A percentile compares a stretch with the other conserved stretches of the same genome.
These are phyloP conservation scores for Pegoplata infirma DNA, from an alignment of 2,888 invertebrate species.

Conservation along the genomic window DNA sequence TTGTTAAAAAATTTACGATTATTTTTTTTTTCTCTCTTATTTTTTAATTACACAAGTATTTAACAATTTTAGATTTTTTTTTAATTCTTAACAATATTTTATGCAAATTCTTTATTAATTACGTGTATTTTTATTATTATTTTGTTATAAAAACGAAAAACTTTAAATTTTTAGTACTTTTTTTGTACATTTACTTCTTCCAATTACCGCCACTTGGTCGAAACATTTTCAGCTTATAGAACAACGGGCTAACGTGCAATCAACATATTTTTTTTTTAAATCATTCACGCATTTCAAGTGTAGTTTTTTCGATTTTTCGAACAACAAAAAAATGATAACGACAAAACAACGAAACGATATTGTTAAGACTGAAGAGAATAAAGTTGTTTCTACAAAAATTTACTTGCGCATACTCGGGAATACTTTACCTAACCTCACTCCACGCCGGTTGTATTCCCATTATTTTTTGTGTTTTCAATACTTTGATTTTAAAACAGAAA, in stretches of 20 bases:
- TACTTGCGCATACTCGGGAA: constrained; percentile 58
- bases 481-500: constrained; percentile 33
- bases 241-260: neutral
- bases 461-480: constrained; percentile 12
- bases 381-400: constrained; percentile 42
- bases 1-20: constrained; percentile 4
- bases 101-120: neutral
- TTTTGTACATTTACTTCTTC: neutral
- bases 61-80: neutral
- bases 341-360: constrained; percentile 57
- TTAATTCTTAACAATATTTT: neutral
- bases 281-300: constrained; percentile 38
- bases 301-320: no score
- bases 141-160: neutral
- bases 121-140: neutral
- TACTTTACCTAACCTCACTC: neutral
- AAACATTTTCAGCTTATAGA: constrained; percentile 29
- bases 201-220: constrained; percentile 32
- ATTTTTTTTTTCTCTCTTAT: no score
- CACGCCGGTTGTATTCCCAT: neutral
- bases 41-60: neutral
- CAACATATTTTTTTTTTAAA: constrained; percentile 23
- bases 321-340: constrained; percentile 59
- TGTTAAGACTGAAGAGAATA: constrained; percentile 55
- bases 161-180: no score